phyloP scores from a whole-genome alignment of 2,888 invertebrate species.

The Hirtodrosophila cameraria region DNA sequence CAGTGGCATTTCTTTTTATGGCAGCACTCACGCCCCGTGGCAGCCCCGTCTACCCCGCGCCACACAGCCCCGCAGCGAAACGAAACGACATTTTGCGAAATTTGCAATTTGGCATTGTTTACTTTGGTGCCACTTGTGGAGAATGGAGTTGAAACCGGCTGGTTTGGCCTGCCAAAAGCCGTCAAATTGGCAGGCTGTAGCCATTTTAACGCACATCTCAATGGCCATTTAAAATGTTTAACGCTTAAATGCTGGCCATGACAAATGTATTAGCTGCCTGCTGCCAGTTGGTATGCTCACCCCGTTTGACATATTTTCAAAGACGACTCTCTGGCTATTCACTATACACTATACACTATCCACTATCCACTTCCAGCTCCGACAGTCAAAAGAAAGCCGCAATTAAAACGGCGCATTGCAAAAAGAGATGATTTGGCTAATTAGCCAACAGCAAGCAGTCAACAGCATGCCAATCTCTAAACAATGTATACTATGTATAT shows the following conservation, averaged over 20 bases:
- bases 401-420: constrained; percentile 66
- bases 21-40: constrained; percentile 22
- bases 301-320: constrained; percentile 54
- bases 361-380: constrained; percentile 5
- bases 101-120: constrained; percentile 74
- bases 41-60: neutral
- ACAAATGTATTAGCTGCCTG: constrained; percentile 64
- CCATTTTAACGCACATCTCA: constrained; percentile 51
- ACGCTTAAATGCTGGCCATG: constrained; percentile 45
- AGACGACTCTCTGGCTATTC: constrained; percentile 27
- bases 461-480: constrained; percentile 37
- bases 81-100: constrained; percentile 55
- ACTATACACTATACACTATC: too few relatives aligned
- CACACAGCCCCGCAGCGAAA: constrained; percentile 5
- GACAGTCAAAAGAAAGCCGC: constrained; percentile 62
- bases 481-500: constrained; percentile 42
- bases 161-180: constrained; percentile 52
- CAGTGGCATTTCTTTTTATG: constrained; percentile 33
- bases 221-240: constrained; percentile 61
- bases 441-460: constrained; percentile 50
- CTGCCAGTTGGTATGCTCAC: constrained; percentile 40
- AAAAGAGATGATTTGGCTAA: constrained; percentile 69
- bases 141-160: constrained; percentile 38
- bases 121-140: constrained; percentile 41
- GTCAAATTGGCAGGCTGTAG: constrained; percentile 54